Base-by-base conservation (phyloP, 1,140 invertebrate species). In the Venturia canescens region DNA sequence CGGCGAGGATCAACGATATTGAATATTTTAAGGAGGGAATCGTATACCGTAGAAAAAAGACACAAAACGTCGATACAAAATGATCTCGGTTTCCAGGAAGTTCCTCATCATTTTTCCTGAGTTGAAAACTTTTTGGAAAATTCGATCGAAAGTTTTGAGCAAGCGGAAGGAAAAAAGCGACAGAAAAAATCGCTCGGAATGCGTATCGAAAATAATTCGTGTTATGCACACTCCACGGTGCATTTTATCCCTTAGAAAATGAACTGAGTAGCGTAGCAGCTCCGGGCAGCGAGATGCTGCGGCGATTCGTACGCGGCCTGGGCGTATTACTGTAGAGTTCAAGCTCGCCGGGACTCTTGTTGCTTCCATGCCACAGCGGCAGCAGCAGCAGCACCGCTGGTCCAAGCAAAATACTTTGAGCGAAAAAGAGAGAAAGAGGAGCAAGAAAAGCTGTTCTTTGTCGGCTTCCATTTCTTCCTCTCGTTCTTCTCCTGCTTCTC, bases 361-460 rank as follows among this genome's bases (percentile, higher is more conserved):
- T 26, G 48, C 71, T 74, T 74, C 57, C 44, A 18, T 74, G 26
- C 31, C 26, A 23, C 38, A 44, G 7, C n/a, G n/a, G 70, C 27
- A 27, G 3, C 15, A 2, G 3, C 3, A n/a, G 38, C 7, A 66
- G 63, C 67, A 29, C 1, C 67, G 34, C 71, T 3, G 29, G 44
- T 50, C n/a, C 57, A 78, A 75, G 60, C 60, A 63, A 63, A 63
- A 26, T 23, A 23, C 60, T 63, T 26, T 23, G 60, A 63, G 60
- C 26, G 11, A 26, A 63, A 26, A 23, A 63, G 60, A 63, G 21
- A 63, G 60, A 63, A 23, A 76, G 83, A 80, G 83, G 80, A 82
- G 82, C 82, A 86, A 86, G 84, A 87, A 86, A 87, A 85, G 84
- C 83, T 83, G 85, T 83, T 83, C 86, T 88, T 87, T 88, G 85